A percentile compares a stretch with the other conserved stretches of the same genome.
These are phyloP conservation scores for Euzophera pinguis DNA, from an alignment of 2,888 invertebrate genomes.

Conservation along the genomic window DNA sequence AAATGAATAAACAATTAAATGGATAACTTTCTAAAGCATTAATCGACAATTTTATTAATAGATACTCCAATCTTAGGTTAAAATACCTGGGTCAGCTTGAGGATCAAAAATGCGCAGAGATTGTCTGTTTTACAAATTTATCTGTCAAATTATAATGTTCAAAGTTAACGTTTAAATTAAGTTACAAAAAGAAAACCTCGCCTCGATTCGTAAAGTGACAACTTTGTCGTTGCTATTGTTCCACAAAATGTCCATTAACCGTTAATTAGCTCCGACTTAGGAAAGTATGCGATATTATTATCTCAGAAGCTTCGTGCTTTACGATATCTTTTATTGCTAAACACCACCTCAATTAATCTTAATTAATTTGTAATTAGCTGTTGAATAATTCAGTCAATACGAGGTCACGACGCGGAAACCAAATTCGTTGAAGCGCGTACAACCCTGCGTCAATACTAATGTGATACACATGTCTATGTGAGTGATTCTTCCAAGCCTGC, in stretches of 20 bases:
- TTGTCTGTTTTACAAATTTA: background rate
- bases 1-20: too few species aligned
- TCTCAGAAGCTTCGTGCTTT: background rate
- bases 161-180: constrained; percentile 6
- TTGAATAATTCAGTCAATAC: background rate
- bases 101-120: background rate
- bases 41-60: too few species aligned
- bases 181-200: constrained; percentile 6
- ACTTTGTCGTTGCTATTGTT: constrained; percentile 13
- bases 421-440: constrained; percentile 11
- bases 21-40: too few species aligned
- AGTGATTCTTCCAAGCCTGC: constrained; percentile 56
- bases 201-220: constrained; percentile 12
- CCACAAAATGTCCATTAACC: constrained; percentile 11
- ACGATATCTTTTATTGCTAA: constrained; percentile 4
- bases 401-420: background rate
- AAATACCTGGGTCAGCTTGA: background rate
- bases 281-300: constrained; percentile 10
- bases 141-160: constrained; percentile 7
- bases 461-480: constrained; percentile 61
- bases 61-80: too few species aligned
- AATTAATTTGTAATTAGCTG: background rate
- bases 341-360: constrained; percentile 1
- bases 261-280: constrained; percentile 12
- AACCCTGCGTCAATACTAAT: constrained; percentile 49